Conservation (phyloP, 2,797 vertebrate species). For the Naso thynnoides region DNA sequence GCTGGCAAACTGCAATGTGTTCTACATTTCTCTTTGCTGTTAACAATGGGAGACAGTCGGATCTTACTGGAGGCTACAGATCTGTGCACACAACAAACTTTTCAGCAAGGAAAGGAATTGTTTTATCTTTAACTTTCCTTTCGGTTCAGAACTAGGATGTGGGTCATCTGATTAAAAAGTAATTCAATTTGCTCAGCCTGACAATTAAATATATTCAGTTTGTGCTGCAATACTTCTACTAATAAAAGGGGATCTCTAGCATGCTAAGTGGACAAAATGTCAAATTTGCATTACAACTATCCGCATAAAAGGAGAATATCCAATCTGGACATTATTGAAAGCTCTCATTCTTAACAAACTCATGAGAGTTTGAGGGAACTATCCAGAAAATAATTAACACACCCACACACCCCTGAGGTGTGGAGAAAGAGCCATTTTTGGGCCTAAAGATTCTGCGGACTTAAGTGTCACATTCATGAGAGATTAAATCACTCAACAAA, state of each 20-base stretch:
- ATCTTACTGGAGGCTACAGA: conserved; percentile 68
- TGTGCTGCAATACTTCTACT: conserved; percentile 6
- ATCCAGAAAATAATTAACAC: conserved; percentile 79
- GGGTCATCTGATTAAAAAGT: conserved; percentile 65
- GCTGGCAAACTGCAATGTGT: conserved; percentile 52
- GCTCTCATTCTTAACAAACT: conserved; percentile 49
- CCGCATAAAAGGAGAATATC: conserved; percentile 43
- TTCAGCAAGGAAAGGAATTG: conserved; percentile 39
- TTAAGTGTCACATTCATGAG: conserved; percentile 68
- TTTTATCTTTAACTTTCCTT: conserved; percentile 61
- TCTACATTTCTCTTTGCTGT: conserved; percentile 68
- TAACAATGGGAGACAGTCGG: conserved; percentile 73
- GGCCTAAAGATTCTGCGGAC: conserved; percentile 59
- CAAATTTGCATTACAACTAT: conserved; percentile 28
- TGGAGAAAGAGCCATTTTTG: conserved; percentile 61
- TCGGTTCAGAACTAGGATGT: conserved; percentile 59
- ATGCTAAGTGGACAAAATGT: conserved; percentile 6
- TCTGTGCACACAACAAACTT: conserved; percentile 62
- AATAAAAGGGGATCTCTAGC: conserved; percentile 24
- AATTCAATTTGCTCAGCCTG: conserved; percentile 34
- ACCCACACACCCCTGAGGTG: conserved; percentile 66
- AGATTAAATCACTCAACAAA: conserved; percentile 57
- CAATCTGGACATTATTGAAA: conserved; percentile 56
- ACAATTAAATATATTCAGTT: conserved; percentile 33
- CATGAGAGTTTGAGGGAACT: conserved; percentile 56